A percentile compares a stretch with the other conserved stretches of the same genome.
These are phyloP conservation scores for Prorops nasuta DNA, from an alignment of 1,140 invertebrate genomes.

Conservation along the genomic window DNA sequence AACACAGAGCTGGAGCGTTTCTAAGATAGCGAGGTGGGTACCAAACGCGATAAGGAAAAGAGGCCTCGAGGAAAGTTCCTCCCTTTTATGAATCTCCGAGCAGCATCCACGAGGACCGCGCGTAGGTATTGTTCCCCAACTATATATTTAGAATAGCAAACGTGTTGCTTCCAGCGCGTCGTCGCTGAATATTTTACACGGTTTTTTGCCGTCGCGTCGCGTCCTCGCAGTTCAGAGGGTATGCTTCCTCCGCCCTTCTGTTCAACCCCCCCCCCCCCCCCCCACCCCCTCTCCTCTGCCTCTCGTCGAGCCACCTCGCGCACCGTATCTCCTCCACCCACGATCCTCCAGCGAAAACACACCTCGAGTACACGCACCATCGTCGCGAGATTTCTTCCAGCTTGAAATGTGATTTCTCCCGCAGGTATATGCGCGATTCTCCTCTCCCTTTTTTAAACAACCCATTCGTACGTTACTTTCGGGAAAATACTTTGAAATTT, in stretches of 20 bases:
- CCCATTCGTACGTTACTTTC: no score
- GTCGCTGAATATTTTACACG: slow-evolving; percentile 29
- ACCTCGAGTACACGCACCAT: neutral
- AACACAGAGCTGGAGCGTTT: slow-evolving; percentile 4
- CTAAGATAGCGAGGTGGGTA: slow-evolving; percentile 7
- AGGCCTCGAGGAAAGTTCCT: slow-evolving; percentile 11
- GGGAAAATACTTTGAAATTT: no score
- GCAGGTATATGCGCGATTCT: no score
- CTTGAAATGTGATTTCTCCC: no score
- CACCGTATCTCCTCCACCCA: neutral
- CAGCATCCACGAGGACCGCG: neutral
- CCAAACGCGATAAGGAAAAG: slow-evolving; percentile 12
- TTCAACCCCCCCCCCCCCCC: neutral
- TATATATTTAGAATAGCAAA: slow-evolving; percentile 38
- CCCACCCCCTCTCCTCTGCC: slow-evolving; percentile 2
- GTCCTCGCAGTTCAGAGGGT: no score
- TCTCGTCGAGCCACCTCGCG: neutral
- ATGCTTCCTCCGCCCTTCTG: neutral
- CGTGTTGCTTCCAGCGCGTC: slow-evolving; percentile 24
- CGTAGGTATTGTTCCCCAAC: slow-evolving; percentile 31
- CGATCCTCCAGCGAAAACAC: no score
- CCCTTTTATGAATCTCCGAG: slow-evolving; percentile 13
- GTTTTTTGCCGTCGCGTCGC: slow-evolving; percentile 18
- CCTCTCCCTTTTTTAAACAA: no score
- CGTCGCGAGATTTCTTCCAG: slow-evolving; percentile 3